Evolutionary conservation across 2,113 vertebrate species (phyloP), one percentile per base, ranked within the genome.

Genomic region (Ariopsis seemanni): DNA sequence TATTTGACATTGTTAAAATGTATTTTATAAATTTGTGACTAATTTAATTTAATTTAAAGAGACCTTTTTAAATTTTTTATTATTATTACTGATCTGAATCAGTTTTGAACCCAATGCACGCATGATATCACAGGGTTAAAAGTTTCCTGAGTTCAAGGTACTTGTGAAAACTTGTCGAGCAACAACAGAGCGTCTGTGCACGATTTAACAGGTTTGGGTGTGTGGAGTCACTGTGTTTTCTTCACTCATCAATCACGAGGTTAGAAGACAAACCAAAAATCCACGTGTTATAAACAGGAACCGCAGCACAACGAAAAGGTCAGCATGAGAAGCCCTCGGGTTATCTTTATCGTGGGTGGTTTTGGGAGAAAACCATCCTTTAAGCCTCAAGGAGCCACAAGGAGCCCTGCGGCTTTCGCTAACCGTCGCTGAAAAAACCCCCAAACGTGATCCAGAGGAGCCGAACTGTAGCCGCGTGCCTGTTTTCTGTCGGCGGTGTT

Each of bases 141-240:
- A 10, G 27, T 30, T 80, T 55, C 12, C 11, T 53, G 3, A 7
- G 25, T 25, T 27, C 6, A 27, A 27, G 25, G 12, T 27, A 18
- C 53, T 34, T 80, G 78, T 57, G 53, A 80, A 58, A 53, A 58
- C 78, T 58, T 78, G 75, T 55, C 18, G 15, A 80, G 18, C n/a
- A 80, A 58, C 53, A 80, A 11, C 14, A 57, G 8, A 5, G 25
- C 27, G 25, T 27, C 25, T 18, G 48, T 53, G 52, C 75, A 78
- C 15, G 75, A 78, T 78, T 79, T 55, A 27, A 80, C 78, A 81
- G 55, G 78, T 79, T 79, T 57, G 75, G 25, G 75, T 79, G 75
- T 79, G 75, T 79, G 22, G 74, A 77, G 74, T 55, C 25, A 1
- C 22, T 52, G 4, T 2, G 74, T n/a, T 75, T 75, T 52, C 71